A percentile compares a stretch with the other conserved stretches of the same genome.
Conservation (phyloP, 2,113 vertebrate species). For the Cryptotis parvus region DNA sequence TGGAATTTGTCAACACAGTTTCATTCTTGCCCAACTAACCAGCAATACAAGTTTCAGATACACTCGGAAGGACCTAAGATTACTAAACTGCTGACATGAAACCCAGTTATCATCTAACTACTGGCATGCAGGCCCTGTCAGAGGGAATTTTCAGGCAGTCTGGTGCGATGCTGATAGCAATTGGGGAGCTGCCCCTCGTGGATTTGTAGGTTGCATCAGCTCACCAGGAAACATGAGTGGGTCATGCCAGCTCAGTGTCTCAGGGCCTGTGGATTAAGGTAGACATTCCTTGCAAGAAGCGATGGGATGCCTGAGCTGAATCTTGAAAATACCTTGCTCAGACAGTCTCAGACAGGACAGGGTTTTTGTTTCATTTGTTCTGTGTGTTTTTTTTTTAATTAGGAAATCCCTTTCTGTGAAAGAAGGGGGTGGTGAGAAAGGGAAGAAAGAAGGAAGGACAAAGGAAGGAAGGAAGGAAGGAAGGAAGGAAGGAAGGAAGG, state of each 20-base stretch:
- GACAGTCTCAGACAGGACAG: not conserved
- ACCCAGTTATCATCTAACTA: not conserved
- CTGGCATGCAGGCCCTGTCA: slow-evolving; percentile 43
- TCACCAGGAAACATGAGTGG: slow-evolving; percentile 48
- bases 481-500: too few relatives aligned
- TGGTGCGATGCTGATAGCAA: slow-evolving; percentile 50
- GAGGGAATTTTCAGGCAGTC: slow-evolving; percentile 69
- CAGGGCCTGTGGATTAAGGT: slow-evolving; percentile 8
- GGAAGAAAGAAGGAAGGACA: too few relatives aligned
- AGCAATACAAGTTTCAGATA: not conserved
- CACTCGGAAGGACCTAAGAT: not conserved
- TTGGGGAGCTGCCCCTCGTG: slow-evolving; percentile 20
- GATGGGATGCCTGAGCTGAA: slow-evolving; percentile 32
- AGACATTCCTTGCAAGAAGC: slow-evolving; percentile 33
- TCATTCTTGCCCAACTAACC: not conserved
- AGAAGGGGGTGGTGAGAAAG: not conserved
- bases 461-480: too few relatives aligned
- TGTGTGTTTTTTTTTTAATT: too few relatives aligned
- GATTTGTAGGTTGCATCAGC: slow-evolving; percentile 11
- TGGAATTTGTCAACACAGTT: not conserved
- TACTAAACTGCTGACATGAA: not conserved
- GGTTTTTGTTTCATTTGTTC: too few relatives aligned
- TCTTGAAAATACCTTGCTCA: slow-evolving; percentile 44
- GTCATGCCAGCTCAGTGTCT: slow-evolving; percentile 38
- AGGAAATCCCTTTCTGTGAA: not conserved